Evolutionary conservation across 2,113 vertebrate genomes (phyloP), one percentile per base, ranked within the genome.

Genomic region (Balaenoptera acutorostrata): DNA sequence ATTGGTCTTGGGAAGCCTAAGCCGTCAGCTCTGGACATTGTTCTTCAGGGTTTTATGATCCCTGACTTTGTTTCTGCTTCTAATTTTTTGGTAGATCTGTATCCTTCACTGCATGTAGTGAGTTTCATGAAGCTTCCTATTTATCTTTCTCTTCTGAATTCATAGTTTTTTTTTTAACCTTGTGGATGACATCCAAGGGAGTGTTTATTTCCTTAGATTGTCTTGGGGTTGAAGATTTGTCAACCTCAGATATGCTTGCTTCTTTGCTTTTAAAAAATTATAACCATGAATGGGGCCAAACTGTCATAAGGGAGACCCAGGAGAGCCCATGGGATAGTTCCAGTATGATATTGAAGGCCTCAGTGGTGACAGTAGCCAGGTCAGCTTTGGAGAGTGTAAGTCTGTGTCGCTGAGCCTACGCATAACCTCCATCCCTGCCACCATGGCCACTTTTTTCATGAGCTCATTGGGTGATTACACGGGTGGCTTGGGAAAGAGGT

Each of bases 111-210:
- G 31, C 31, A 33, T 17, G 14, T 33, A 23, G 49, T 84, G 18
- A 46, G 25, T 84, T 66, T 75, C 78, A 23, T 66, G 27, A 66
- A 46, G 46, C 68, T 75, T 90, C 69, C n/a, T 12, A 0, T 74
- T 64, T 33, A 11, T 74, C 36, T 64, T 83, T 88, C 41, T 88
- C 41, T 81, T 95, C 78, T 75, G 46, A 83, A 66, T 82, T 75
- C 31, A 23, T 55, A 52, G 64, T 21, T 88, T 33, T 52, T 9
- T 71, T 9, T 71, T 49, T 72, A 75, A 75, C 49, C 14, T 72
- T 87, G 7, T 46, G 12, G 21, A 5, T 87, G 72, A 31, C 29
- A 66, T 66, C 31, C 27, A 7, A 21, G 46, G 41, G 55, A 31
- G 23, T 74, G 41, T 74, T 71, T 69, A 14, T 55, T 52, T 33